Evolutionary conservation across 2,113 vertebrate genomes (phyloP), one percentile per base, ranked within the genome.

Genomic region (Cochlearius cochlearius): DNA sequence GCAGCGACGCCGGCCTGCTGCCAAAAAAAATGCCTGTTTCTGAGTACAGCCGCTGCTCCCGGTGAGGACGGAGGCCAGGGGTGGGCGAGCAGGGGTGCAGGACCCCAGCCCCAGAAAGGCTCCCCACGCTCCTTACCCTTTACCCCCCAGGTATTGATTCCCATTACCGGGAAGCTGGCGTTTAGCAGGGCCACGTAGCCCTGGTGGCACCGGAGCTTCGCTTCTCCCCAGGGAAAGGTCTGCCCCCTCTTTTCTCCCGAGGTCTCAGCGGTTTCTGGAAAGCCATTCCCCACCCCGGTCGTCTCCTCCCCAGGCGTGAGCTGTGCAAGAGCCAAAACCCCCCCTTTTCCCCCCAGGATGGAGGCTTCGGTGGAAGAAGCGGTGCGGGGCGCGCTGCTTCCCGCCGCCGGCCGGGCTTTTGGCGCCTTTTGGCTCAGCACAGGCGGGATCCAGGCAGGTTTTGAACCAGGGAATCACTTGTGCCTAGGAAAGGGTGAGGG

Each of bases 1-100:
- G 96, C 69, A 74, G 84, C 5, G 2, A 62, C 2, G 68, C 71
- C 93, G 52, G 80, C 92, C 97, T 88, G 94, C 97, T 86, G 86
- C 82, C 83, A 55, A 67, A 41, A 41, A 41, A 92, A 71, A 80
- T 68, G 74, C 86, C 97, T 98, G 97, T 98, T 98, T 98, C 98
- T 98, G 98, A 90, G 97, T 98, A 97, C 97, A 97, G 96, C 88
- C 38, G 9, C 68, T 55, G 78, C 76, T 79, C 71, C 89, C 6
- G 11, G 50, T 7, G 74, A 63, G 92, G 90, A 56, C 8, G 29
- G 74, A 79, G 95, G 55, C 43, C 41, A 7, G 36, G 55, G 73
- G 39, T 13, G 55, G 73, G 34, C n/a, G 59, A 30, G 59, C 25
- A 53, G 58, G 64, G 63, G 49, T 9, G 17, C 19, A 55, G 53